Percentiles rank a stretch among this genome's conserved stretches.
Conservation (phyloP, 2,113 vertebrate genomes). For the Seriola aureovittata region DNA sequence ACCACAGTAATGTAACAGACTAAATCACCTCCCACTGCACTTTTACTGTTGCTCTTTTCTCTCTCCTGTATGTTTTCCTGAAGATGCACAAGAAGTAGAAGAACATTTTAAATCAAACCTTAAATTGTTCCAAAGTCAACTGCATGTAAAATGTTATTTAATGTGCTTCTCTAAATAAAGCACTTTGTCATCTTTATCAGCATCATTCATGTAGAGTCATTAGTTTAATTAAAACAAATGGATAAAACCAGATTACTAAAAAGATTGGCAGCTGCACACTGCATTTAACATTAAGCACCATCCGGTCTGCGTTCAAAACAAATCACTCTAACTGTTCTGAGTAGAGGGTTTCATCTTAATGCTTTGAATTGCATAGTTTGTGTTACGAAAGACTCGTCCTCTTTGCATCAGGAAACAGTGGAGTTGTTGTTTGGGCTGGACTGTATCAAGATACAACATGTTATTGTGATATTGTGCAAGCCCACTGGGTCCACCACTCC, state of each 20-base stretch:
- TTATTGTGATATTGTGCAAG: too few species aligned
- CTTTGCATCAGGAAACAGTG: not conserved
- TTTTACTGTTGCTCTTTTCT: not conserved
- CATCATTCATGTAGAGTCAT: constrained; percentile 24
- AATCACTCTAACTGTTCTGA: not conserved
- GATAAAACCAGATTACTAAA: constrained; percentile 21
- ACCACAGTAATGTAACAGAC: not conserved
- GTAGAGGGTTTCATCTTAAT: not conserved
- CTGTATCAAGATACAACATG: too few species aligned
- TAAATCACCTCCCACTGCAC: not conserved
- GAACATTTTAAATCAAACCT: not conserved
- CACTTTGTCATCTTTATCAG: constrained; percentile 25
- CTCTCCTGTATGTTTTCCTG: not conserved
- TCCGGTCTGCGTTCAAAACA: constrained; percentile 12
- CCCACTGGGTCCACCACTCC: too few species aligned
- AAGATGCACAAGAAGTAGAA: not conserved
- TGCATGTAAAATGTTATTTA: not conserved
- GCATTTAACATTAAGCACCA: constrained; percentile 3
- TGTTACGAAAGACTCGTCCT: constrained; percentile 16
- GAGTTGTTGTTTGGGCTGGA: not conserved
- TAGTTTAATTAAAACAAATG: constrained; percentile 28
- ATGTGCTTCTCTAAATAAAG: constrained; percentile 13
- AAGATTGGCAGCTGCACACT: constrained; percentile 7
- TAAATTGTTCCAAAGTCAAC: not conserved
- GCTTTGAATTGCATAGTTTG: constrained; percentile 12